Conservation (phyloP, 2,888 invertebrate species). For the Drosophila multiciliata region DNA sequence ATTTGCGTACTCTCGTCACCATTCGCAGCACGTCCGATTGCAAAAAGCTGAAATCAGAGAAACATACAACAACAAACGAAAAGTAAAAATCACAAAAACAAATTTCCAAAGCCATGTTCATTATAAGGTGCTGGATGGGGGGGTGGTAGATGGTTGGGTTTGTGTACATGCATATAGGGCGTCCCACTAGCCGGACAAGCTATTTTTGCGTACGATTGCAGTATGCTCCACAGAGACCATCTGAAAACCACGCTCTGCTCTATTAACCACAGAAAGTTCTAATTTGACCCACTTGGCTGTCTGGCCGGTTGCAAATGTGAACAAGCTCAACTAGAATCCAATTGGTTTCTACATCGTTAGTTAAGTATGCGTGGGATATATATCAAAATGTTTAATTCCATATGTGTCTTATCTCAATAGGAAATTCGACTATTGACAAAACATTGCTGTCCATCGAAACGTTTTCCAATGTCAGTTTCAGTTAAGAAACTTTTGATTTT, state of each 20-base stretch:
- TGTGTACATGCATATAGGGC: conserved; percentile 18
- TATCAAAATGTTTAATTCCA: neutral
- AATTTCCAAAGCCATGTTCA: conserved; percentile 17
- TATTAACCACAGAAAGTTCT: conserved; percentile 54
- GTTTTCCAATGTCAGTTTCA: neutral
- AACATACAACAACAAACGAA: neutral
- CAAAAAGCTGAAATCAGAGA: conserved; percentile 36
- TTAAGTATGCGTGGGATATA: neutral
- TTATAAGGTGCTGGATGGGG: neutral
- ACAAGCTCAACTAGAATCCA: conserved; percentile 18
- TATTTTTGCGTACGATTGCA: neutral
- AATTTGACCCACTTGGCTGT: conserved; percentile 49
- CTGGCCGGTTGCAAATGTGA: conserved; percentile 22
- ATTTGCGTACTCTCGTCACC: conserved; percentile 14
- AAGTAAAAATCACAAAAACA: conserved; percentile 12
- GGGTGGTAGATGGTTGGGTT: neutral
- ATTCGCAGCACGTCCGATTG: conserved; percentile 61
- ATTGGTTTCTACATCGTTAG: neutral
- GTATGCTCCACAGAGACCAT: neutral
- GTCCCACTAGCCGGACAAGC: conserved; percentile 1
- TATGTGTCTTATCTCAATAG: neutral
- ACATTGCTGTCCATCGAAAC: neutral
- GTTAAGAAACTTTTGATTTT: neutral
- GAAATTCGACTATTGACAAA: neutral
- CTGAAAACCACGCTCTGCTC: conserved; percentile 29